Evolutionary conservation across 2,113 vertebrate species (phyloP).

Genomic region (Pterocles orientalis): DNA sequence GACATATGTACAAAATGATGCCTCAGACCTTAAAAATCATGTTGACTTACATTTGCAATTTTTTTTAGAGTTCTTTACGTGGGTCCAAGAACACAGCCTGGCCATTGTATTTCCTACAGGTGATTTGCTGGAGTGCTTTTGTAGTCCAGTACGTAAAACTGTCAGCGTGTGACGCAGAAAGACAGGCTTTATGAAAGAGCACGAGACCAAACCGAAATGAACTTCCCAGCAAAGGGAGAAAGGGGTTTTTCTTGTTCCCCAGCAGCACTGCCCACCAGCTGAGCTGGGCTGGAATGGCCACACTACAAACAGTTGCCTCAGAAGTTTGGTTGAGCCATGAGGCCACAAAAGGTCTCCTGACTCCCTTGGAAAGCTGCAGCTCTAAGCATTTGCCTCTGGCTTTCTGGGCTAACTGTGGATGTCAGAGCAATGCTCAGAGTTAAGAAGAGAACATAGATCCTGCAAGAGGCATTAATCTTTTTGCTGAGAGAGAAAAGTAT

Average conservation of each 20-base stretch:
- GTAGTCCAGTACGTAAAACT: background rate
- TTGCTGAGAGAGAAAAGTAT: background rate
- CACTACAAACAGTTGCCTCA: background rate
- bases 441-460: background rate
- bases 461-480: background rate
- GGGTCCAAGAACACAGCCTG: background rate
- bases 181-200: background rate
- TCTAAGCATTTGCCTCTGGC: background rate
- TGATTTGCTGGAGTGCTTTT: background rate
- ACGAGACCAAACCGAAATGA: background rate
- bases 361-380: background rate
- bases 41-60: background rate
- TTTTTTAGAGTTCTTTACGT: background rate
- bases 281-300: fast-evolving
- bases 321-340: background rate
- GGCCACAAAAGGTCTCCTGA: background rate
- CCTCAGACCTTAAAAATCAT: background rate
- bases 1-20: background rate
- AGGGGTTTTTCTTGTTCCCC: background rate
- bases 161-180: background rate
- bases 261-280: background rate
- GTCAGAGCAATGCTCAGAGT: background rate
- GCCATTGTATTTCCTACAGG: background rate
- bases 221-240: background rate
- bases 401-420: background rate